Evolutionary conservation across 2,113 vertebrate species (phyloP), one percentile per base, ranked within the genome.

Genomic region (Papio anubis): DNA sequence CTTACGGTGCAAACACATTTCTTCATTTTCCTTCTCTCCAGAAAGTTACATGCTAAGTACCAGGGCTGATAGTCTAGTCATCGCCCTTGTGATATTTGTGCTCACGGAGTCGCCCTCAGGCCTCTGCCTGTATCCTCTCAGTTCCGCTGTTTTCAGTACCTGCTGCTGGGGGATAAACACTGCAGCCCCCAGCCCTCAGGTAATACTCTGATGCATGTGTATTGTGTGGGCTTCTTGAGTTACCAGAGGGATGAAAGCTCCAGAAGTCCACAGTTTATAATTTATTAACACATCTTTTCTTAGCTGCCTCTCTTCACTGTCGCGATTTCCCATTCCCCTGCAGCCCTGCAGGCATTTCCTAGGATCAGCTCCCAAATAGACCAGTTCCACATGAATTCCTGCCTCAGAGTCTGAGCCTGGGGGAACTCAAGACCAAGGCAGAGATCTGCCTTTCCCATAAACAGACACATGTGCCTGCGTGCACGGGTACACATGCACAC

Each of bases 51-150:
- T 2, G 23, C 50, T 50, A 85, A 80, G 30, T 40, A 48, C n/a
- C 4, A 30, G 7, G 4, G 8, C 3, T 35, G n/a, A 12, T 0
- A 17, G 8, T 66, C 43, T 32, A 13, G 45, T 5, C 45, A 48
- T 68, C 11, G 9, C 40, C 14, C 32, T n/a, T 40, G 18, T 35
- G 35, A 64, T 7, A 3, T 68, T 18, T 20, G 75, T 35, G 32
- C 76, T 23, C 10, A 5, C 7, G 1, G 8, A 17, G 64, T 8
- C 20, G 21, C 64, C 17, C 5, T 57, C 40, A 64, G 50, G 8
- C 5, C 13, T 85, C n/a, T 80, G 73, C 38, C 64, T 17, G 2
- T 30, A 16, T 17, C 45, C 57, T 40, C 38, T 72, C 32, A 40
- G 32, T 2, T 57, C 13, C 45, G 12, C n/a, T 27, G 8, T 45